Conservation (phyloP, 2,113 vertebrate species). For the Albula glossodonta region DNA sequence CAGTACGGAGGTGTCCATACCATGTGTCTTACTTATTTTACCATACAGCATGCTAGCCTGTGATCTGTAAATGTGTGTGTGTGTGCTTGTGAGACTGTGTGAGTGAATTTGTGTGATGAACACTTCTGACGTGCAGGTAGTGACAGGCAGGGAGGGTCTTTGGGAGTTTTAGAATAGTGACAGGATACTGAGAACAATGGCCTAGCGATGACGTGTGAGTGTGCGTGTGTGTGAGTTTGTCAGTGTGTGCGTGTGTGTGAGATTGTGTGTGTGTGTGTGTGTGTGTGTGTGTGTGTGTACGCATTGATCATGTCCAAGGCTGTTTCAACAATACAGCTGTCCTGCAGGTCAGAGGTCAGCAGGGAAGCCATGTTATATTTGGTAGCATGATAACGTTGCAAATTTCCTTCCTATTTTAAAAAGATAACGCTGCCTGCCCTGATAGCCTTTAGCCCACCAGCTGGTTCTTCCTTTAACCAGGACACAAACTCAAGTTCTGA, state of each 20-base stretch:
- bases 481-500: not conserved
- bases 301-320: not conserved
- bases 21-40: too few relatives aligned
- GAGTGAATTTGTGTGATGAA: not conserved
- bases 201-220: slow-evolving; percentile 1
- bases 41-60: too few relatives aligned
- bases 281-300: not conserved
- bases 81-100: not conserved
- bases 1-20: too few relatives aligned
- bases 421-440: not conserved
- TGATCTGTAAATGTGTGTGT: not conserved
- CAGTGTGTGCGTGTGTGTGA: not conserved
- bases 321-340: not conserved
- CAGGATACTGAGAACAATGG: slow-evolving; percentile 22
- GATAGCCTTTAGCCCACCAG: not conserved
- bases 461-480: not conserved
- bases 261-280: not conserved
- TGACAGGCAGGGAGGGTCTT: not conserved
- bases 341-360: not conserved
- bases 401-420: slow-evolving; percentile 24
- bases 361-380: slow-evolving; percentile 9
- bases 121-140: not conserved
- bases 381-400: not conserved
- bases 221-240: not conserved
- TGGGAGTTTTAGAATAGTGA: not conserved